A percentile compares a stretch with the other conserved stretches of the same genome.
These are phyloP conservation scores for human DNA, from an alignment of 2,113 vertebrate species.

Conservation along the genomic window DNA sequence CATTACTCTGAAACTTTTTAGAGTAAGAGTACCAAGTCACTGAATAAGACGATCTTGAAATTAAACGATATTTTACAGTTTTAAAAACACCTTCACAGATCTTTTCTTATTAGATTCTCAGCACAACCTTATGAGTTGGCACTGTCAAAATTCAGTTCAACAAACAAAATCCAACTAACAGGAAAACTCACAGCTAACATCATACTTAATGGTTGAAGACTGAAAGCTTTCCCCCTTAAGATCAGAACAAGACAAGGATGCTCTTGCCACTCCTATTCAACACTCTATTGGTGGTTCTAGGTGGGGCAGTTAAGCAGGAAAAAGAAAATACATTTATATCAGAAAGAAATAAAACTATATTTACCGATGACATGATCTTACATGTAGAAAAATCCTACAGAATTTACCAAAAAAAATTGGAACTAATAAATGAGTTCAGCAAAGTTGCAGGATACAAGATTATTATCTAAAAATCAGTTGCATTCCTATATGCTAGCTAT, in stretches of 20 bases:
- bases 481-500: neutral
- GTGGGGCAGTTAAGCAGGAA: neutral
- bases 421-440: neutral
- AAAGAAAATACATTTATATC: neutral
- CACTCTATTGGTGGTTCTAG: no score
- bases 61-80: neutral
- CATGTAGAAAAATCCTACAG: neutral
- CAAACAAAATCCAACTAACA: constrained; percentile 9
- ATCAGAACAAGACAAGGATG: neutral
- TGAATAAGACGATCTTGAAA: constrained; percentile 4
- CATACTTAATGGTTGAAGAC: neutral
- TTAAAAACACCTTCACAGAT: constrained; percentile 54
- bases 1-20: neutral
- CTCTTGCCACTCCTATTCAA: neutral
- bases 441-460: neutral
- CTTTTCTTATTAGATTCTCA: constrained; percentile 45
- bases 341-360: neutral
- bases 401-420: neutral
- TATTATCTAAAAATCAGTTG: neutral
- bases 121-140: neutral
- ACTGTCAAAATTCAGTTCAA: constrained; percentile 26
- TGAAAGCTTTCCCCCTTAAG: neutral
- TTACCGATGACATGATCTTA: neutral
- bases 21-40: constrained; percentile 6
- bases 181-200: neutral